Evolutionary conservation across 1,140 invertebrate species (phyloP).

Genomic region (Telenomus remus): DNA sequence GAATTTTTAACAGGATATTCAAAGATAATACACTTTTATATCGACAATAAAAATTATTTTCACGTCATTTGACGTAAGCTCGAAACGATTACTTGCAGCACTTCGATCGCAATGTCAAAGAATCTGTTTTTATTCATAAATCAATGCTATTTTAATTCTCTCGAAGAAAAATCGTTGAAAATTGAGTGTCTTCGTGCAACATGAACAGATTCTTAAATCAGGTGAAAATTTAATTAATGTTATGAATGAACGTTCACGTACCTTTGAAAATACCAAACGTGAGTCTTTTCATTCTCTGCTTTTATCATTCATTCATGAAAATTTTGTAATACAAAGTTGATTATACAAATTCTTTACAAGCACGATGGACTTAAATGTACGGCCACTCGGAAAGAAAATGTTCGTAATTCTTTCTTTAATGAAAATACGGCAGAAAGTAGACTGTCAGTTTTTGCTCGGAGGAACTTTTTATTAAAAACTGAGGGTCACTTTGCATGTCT

Average conservation of each 20-base stretch:
- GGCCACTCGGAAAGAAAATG: constrained; percentile 34
- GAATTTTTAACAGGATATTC: neutral
- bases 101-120: no score
- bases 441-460: constrained; percentile 47
- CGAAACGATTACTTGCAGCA: no score
- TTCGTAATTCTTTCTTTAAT: constrained; percentile 51
- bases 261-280: no score
- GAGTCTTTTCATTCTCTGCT: no score
- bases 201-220: no score
- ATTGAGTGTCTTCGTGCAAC: no score
- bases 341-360: constrained; percentile 16
- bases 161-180: no score
- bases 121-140: no score
- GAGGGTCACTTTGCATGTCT: constrained; percentile 55
- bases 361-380: constrained; percentile 14
- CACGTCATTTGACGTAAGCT: neutral
- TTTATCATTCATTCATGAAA: no score
- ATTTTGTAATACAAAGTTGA: constrained; percentile 21
- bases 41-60: constrained; percentile 1
- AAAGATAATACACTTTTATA: constrained; percentile 7
- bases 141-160: no score
- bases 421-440: constrained; percentile 47
- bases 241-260: no score
- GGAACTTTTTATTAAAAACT: constrained; percentile 55
- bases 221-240: no score